A percentile compares a stretch with the other conserved stretches of the same genome.
phyloP scores from a whole-genome alignment of 2,113 vertebrate genomes.

The Anhinga anhinga region DNA sequence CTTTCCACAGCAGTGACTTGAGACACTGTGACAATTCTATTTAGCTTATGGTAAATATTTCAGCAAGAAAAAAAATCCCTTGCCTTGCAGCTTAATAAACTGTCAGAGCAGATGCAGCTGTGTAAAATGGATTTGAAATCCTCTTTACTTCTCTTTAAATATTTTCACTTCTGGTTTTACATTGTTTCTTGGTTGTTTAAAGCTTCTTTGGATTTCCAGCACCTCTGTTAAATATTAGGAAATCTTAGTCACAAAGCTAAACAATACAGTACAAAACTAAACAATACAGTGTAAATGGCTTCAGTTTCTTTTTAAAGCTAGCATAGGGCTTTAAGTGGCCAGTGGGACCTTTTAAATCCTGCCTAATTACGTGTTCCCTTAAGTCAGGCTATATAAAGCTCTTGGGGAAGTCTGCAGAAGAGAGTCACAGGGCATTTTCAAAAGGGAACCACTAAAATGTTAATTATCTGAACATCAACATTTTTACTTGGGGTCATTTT shows the following conservation, averaged over 20 bases:
- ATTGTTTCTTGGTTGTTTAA: slow-evolving; percentile 29
- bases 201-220: neutral
- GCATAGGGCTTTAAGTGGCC: neutral
- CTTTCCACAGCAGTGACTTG: slow-evolving; percentile 32
- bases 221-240: neutral
- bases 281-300: neutral
- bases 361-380: neutral
- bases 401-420: neutral
- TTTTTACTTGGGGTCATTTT: neutral
- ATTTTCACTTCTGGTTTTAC: slow-evolving; percentile 44
- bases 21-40: slow-evolving; percentile 59
- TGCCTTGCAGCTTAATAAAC: slow-evolving; percentile 48
- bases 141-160: slow-evolving; percentile 37
- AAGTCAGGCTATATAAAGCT: neutral
- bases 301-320: neutral
- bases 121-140: slow-evolving; percentile 57
- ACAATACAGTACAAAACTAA: neutral
- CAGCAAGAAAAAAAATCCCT: neutral
- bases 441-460: neutral
- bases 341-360: neutral
- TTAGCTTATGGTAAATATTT: slow-evolving; percentile 69
- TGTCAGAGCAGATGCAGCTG: slow-evolving; percentile 18
- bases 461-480: neutral
- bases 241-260: neutral
- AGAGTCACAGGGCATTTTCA: neutral